A percentile compares a stretch with the other conserved stretches of the same genome.
Conservation (phyloP, 2,888 invertebrate species). For the Eilema sororculum region DNA sequence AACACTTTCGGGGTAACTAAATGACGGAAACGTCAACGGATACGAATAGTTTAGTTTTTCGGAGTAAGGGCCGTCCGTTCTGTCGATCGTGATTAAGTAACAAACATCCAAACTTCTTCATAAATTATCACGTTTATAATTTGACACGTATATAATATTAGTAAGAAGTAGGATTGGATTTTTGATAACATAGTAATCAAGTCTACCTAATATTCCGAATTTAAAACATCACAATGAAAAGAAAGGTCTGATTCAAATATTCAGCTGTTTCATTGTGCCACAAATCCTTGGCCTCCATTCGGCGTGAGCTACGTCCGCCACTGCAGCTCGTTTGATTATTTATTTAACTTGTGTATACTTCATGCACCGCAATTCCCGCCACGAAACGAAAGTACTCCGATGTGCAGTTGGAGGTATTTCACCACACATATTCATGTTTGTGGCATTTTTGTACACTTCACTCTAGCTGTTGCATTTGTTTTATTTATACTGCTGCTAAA, state of each 20-base stretch:
- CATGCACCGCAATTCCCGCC: constrained; percentile 41
- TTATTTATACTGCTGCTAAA: neutral
- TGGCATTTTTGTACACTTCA: neutral
- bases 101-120: no score
- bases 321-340: constrained; percentile 51
- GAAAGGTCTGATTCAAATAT: constrained; percentile 37
- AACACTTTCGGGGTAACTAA: no score
- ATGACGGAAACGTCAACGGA: no score
- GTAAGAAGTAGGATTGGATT: no score
- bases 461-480: constrained; percentile 8
- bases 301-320: constrained; percentile 39
- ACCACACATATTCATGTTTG: constrained; percentile 30
- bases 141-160: no score
- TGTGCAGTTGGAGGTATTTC: constrained; percentile 31
- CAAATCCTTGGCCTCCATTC: constrained; percentile 65
- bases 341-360: constrained; percentile 51
- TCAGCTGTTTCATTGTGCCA: constrained; percentile 50
- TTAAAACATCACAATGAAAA: constrained; percentile 23
- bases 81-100: no score
- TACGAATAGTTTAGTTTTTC: no score
- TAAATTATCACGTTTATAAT: no score
- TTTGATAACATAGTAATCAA: no score
- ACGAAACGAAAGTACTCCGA: constrained; percentile 37
- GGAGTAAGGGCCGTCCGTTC: no score
- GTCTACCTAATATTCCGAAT: neutral